These are phyloP conservation scores for Narcine bancroftii DNA, from an alignment of 2,113 vertebrate genomes.

Conservation along the genomic window DNA sequence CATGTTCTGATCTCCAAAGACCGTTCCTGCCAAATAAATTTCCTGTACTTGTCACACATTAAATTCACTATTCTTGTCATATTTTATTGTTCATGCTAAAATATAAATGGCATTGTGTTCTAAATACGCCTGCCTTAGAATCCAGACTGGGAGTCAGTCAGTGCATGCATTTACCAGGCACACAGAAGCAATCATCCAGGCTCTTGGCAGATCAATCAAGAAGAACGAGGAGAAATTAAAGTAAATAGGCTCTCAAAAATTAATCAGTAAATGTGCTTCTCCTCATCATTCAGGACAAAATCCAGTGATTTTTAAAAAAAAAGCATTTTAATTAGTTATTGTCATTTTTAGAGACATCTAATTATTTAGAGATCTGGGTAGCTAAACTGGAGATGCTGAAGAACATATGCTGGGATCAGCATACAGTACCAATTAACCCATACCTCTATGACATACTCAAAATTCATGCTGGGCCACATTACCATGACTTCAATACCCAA, in stretches of 20 bases:
- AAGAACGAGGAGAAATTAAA: not conserved
- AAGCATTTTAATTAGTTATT: not conserved
- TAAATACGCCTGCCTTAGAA: not conserved
- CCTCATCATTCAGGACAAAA: not conserved
- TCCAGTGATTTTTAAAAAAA: not conserved
- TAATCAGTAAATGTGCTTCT: not conserved
- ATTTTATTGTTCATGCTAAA: not conserved
- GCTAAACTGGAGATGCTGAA: no score
- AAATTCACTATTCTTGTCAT: not conserved
- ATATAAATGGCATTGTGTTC: not conserved
- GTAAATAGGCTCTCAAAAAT: not conserved
- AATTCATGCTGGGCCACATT: no score
- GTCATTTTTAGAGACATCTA: not conserved
- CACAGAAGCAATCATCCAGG: not conserved
- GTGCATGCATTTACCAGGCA: not conserved
- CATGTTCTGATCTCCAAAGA: conserved; percentile 1
- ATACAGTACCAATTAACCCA: no score
- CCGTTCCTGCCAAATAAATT: not conserved
- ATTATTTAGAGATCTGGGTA: not conserved
- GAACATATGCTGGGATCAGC: no score
- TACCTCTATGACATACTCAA: no score
- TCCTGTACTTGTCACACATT: not conserved
- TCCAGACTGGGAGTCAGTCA: not conserved
- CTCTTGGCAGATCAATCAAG: not conserved
- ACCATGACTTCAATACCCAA: no score